Evolutionary conservation across 2,113 vertebrate genomes (phyloP).

Genomic region (Columba livia): DNA sequence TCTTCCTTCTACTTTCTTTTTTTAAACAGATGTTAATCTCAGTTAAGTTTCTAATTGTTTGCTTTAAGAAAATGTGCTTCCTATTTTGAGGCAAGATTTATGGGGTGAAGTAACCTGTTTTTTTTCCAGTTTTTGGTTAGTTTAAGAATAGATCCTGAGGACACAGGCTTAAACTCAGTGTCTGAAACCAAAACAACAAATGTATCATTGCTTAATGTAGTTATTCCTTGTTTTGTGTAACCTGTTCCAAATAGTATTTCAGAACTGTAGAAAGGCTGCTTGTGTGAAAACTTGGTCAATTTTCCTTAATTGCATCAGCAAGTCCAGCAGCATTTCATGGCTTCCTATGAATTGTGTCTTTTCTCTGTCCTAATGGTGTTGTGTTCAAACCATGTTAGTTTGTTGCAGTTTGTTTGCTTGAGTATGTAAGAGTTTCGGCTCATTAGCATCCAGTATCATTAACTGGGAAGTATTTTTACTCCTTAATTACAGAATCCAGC

Average conservation of each 20-base stretch:
- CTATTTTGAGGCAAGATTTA: neutral
- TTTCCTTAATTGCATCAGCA: neutral
- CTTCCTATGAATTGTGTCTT: neutral
- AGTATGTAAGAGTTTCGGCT: neutral
- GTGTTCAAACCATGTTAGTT: neutral
- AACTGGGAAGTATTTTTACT: neutral
- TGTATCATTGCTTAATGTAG: neutral
- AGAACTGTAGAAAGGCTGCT: neutral
- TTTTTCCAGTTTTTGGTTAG: neutral
- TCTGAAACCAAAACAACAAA: neutral
- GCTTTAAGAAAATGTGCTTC: neutral
- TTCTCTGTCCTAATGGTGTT: neutral
- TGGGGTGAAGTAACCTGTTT: rapidly evolving
- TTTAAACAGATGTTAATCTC: neutral
- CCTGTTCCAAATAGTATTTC: neutral
- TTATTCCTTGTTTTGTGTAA: neutral
- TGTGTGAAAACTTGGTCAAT: neutral
- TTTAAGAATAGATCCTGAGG: neutral
- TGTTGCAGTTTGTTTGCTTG: neutral
- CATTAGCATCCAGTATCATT: neutral
- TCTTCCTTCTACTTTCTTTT: neutral
- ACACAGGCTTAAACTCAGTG: neutral
- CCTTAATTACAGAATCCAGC: neutral
- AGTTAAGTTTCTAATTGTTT: neutral
- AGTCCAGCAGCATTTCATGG: neutral